Base-by-base conservation (phyloP, 1,140 invertebrate genomes). In the Anthonomus grandis region DNA sequence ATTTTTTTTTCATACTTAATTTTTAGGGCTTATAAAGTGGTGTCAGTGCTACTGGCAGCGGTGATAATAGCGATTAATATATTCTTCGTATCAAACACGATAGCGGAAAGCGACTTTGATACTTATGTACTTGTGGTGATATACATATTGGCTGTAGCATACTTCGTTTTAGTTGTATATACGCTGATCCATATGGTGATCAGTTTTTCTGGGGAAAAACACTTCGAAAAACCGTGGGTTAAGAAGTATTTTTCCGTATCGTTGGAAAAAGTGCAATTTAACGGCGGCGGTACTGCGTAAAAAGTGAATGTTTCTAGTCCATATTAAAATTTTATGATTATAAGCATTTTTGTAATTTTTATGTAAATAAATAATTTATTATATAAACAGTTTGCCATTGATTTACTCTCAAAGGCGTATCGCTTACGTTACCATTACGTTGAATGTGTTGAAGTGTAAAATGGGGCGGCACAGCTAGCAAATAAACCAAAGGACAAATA, bases 61-160 rank as follows among this genome's bases (percentile, higher is more conserved):
- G 67, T 86, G 24, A 84, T 93, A 3, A 88, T 93, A 66, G 71
- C 68, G 4, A 91, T 94, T 59, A 93, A 94, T 69, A 76, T 91
- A 47, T 92, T 83, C 68, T 92, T 93, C 73, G 86, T 92, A 3
- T 71, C 79, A 13, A 73, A 75, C 17, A 85, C 81, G 63, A 78
- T 87, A 0, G 63, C 77, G 4, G 63, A 74, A 2, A 63, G 74
- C 15, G 58, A 85, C 23, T 76, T 82, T 3, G 57, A 74, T 27
- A 80, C 79, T 67, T 73, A 50, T 60, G 78, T 56, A 63, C 78
- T 80, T 44, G 62, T 82, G 1, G 58, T 72, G 22, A 76, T 89
- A 47, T 73, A 73, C 19, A 68, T 89, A 27, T 79, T 80, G 59
- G 78, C 79, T 5, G 53, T 82, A 36, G 71, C 82, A 36, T 91